Evolutionary conservation across 2,797 vertebrate genomes (phyloP).

Genomic region (Muraenolepis orangiensis): DNA sequence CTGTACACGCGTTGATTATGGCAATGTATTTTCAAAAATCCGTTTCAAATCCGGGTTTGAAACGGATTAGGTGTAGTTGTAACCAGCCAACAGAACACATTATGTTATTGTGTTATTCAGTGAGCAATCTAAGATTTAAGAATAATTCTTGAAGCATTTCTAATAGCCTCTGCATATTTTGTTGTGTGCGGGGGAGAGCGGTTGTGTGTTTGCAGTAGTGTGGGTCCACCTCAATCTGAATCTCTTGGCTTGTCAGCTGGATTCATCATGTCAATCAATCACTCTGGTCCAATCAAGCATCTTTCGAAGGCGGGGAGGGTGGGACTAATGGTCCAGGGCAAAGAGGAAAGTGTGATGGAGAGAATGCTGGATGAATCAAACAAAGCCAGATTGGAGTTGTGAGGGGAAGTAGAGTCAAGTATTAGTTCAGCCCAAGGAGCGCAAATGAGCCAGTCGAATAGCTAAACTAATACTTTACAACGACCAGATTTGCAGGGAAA

Average conservation of each 20-base stretch:
- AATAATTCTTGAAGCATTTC: not conserved
- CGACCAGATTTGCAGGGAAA: constrained; percentile 25
- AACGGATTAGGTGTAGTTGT: constrained; percentile 7
- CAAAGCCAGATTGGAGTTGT: not conserved
- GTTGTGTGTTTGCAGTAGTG: constrained; percentile 23
- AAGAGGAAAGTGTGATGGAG: constrained; percentile 35
- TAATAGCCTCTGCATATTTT: not conserved
- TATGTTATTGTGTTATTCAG: constrained; percentile 2
- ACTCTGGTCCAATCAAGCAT: constrained; percentile 29
- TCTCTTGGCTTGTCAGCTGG: constrained; percentile 20
- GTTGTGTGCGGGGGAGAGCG: not conserved
- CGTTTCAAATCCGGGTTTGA: not conserved
- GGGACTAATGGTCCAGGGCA: constrained; percentile 43
- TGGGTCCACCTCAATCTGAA: constrained; percentile 24
- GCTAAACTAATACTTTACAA: constrained; percentile 30
- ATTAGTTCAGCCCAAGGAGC: constrained; percentile 50
- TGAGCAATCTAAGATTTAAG: not conserved
- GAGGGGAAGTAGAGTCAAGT: constrained; percentile 50
- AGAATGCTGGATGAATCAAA: constrained; percentile 27
- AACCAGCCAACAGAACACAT: not conserved
- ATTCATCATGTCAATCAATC: constrained; percentile 26
- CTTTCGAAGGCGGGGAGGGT: constrained; percentile 31
- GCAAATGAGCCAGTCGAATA: constrained; percentile 60
- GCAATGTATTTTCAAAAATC: not conserved
- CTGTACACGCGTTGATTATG: constrained; percentile 24